Base-by-base conservation (phyloP, 2,888 invertebrate species). In the Cerceris ruficornis region DNA sequence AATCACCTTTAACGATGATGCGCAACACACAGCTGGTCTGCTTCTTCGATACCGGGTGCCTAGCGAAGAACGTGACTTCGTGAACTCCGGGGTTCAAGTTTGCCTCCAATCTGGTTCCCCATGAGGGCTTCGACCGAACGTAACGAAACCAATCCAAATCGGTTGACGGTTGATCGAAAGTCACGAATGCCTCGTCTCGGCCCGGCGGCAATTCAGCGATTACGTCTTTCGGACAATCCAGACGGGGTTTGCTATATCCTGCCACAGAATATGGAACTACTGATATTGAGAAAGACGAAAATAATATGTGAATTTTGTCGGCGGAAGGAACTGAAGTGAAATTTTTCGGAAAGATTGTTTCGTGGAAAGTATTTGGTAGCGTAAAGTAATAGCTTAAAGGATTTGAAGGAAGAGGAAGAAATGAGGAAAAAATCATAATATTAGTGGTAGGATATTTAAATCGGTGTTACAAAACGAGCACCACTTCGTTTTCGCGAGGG, bases 141-240 rank as follows among this genome's bases (percentile, higher is more conserved):
- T 94, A 93, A 72, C 94, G 93, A 75, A 90, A 91, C 93, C 93
- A 94, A 88, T 93, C 93, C 57, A 94, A 93, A 88, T 94, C 94
- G 54, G 94, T 93, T 73, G 92, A 92, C 6, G 94, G 94, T 75
- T 93, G 93, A 62, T 93, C 93, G 79, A 94, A 93, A 54, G 92
- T 92, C 54, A 94, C 93, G 84, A 93, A 92, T 2, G 93, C 92
- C 69, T 92, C 92, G 75, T 91, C 92, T 77, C 92, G 90, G 60
- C 93, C 92, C 6, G 93, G 92, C 14, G 93, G 90, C 57, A 94
- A 81, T 72, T 93, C 92, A 7, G 93, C 90, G 15, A 90, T 86
- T 64, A 94, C 92, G 81, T 94, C 93, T 55, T 92, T 90, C 2
- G 94, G 94, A 83, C 94, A 94, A 81, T 93, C 92, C 69, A 94